These are phyloP conservation scores for Saimiri boliviensis DNA, from an alignment of 2,113 vertebrate genomes.

Conservation along the genomic window DNA sequence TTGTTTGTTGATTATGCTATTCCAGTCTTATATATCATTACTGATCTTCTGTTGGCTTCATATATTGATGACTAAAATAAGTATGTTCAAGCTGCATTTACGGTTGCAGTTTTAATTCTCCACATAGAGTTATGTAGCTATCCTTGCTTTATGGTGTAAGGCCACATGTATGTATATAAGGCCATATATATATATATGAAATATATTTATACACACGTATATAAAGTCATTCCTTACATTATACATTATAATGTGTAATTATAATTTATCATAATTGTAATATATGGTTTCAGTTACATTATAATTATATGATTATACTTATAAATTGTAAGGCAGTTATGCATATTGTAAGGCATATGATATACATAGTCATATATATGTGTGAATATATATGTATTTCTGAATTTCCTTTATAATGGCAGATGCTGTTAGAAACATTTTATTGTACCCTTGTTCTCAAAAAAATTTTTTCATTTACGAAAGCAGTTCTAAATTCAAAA, in stretches of 20 bases:
- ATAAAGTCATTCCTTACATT: too few species aligned
- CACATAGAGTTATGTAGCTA: neutral
- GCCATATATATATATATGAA: too few species aligned
- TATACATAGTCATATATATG: accelerated
- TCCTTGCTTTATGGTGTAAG: neutral
- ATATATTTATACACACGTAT: too few species aligned
- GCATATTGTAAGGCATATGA: neutral
- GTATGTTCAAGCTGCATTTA: neutral
- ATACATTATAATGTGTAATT: too few species aligned
- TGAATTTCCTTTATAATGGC: neutral
- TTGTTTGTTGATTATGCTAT: neutral
- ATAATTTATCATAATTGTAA: too few species aligned
- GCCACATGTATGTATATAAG: too few species aligned
- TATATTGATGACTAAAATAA: neutral
- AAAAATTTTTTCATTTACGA: neutral
- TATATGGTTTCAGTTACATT: too few species aligned
- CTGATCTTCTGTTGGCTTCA: neutral
- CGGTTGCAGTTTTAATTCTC: neutral
- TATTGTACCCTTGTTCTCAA: neutral
- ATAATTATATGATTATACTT: too few species aligned
- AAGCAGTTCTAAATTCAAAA: neutral
- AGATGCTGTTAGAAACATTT: neutral
- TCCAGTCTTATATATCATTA: neutral
- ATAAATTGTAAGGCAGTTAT: neutral
- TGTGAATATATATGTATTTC: neutral